Percentiles rank a stretch among this genome's conserved stretches.
Evolutionary conservation across 2,113 vertebrate genomes (phyloP).

Genomic region (Amblyornis subalaris): DNA sequence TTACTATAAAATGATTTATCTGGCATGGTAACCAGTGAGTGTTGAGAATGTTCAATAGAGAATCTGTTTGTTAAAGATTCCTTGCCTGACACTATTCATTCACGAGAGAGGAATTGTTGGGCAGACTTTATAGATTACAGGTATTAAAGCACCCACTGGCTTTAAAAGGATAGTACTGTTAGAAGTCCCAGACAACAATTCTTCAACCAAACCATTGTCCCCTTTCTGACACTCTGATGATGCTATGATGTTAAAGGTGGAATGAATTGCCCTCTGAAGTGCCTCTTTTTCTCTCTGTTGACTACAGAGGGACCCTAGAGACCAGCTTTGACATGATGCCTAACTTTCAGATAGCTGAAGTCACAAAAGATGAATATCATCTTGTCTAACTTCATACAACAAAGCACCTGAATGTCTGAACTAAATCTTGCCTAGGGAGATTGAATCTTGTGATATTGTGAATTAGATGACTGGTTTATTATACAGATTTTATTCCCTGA

Average conservation of each 20-base stretch:
- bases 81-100: neutral
- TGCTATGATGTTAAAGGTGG: slow-evolving; percentile 50
- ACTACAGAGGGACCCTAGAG: slow-evolving; percentile 15
- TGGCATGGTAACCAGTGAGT: neutral
- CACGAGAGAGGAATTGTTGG: neutral
- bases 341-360: slow-evolving; percentile 44
- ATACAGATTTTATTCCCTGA: slow-evolving; percentile 31
- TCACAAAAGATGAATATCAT: slow-evolving; percentile 43
- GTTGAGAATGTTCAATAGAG: neutral
- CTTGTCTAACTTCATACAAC: slow-evolving; percentile 43
- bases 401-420: slow-evolving; percentile 36
- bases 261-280: slow-evolving; percentile 42
- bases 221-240: slow-evolving; percentile 37
- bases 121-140: neutral
- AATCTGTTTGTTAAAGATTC: neutral
- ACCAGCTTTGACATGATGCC: slow-evolving; percentile 31
- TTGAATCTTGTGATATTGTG: neutral
- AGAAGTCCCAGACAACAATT: slow-evolving; percentile 25
- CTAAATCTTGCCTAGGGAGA: slow-evolving; percentile 50
- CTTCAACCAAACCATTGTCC: slow-evolving; percentile 45
- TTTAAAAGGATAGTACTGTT: slow-evolving; percentile 33
- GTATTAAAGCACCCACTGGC: neutral
- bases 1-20: slow-evolving; percentile 19
- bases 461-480: slow-evolving; percentile 24
- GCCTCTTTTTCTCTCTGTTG: slow-evolving; percentile 43